Evolutionary conservation across 2,797 vertebrate species (phyloP), one percentile per base, ranked within the genome.

Genomic region (Pipistrellus pipistrellus): DNA sequence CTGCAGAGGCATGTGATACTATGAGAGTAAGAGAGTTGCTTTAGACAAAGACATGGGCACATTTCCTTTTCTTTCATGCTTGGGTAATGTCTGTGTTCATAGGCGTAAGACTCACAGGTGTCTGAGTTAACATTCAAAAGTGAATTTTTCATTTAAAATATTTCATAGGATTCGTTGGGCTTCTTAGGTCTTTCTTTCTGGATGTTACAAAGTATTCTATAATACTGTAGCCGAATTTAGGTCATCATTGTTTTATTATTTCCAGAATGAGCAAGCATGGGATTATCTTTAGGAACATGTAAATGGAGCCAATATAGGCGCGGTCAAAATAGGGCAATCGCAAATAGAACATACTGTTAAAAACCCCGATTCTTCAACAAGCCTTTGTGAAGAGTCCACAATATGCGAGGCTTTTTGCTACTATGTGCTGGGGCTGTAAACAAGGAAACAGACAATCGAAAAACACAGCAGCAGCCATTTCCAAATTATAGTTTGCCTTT

Each of bases 141-240:
- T 96, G 94, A 97, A 93, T 97, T 97, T 95, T 69, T 4, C 6
- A 88, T 55, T 85, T 62, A 96, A 96, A 96, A 91, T 94, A 75
- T 89, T 89, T 87, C 91, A 71, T 55, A 94, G 86, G 85, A 96
- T 96, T 87, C 82, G 85, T 44, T 53, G 75, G 2, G 69, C 30
- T 64, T 93, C 90, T 8, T 88, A 27, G 32, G 75, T 77, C 30
- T 72, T 64, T 88, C 32, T 57, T 66, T 82, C 81, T 64, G 25
- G 25, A 91, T 88, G 25, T 77, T 86, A 69, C 41, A 69, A 82
- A 59, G 6, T 80, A 3, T 32, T 18, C 0, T 0, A 68, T 62
- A 23, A 4, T 57, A 71, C 13, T 44, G 46, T 51, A 9, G 32
- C 27, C 66, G 32, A 41, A 59, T 66, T 71, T 77, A 88, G 14